Conservation (phyloP, 2,113 vertebrate genomes). For the Trichomycterus rosablanca region DNA sequence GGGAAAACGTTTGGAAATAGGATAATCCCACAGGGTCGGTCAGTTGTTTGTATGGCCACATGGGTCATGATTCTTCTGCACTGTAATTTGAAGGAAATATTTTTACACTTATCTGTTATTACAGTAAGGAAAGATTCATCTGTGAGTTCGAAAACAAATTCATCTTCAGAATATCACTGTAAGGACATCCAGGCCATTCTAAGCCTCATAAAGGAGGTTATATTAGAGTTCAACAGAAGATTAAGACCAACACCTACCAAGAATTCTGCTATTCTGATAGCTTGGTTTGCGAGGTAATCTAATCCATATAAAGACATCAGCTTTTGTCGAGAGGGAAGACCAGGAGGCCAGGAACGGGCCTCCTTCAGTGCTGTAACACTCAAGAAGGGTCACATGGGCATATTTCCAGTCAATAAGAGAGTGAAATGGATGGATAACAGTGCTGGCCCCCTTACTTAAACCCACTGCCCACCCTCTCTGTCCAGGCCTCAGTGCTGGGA, state of each 20-base stretch:
- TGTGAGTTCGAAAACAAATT: neutral
- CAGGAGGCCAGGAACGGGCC: slow-evolving; percentile 12
- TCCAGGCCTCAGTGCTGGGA: slow-evolving; percentile 13
- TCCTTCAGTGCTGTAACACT: neutral
- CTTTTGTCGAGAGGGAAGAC: slow-evolving; percentile 6
- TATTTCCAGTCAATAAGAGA: slow-evolving; percentile 54
- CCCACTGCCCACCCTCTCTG: neutral
- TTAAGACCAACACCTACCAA: neutral
- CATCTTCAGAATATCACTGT: too few species aligned
- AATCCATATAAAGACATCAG: slow-evolving; percentile 8
- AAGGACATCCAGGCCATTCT: too few species aligned
- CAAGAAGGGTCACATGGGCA: slow-evolving; percentile 19
- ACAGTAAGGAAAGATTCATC: neutral
- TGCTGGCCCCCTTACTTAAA: slow-evolving; percentile 6
- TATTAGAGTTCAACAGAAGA: neutral
- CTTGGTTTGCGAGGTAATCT: neutral
- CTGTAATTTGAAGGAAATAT: neutral
- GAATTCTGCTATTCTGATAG: neutral
- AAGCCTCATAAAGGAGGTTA: too few species aligned
- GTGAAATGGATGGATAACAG: slow-evolving; percentile 27
- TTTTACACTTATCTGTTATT: neutral
- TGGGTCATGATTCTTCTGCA: slow-evolving; percentile 11
- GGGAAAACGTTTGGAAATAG: neutral
- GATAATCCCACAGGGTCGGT: neutral
- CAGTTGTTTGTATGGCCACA: slow-evolving; percentile 17